Base-by-base conservation (phyloP, 1,140 invertebrate genomes). In the Drosophila baimaii region DNA sequence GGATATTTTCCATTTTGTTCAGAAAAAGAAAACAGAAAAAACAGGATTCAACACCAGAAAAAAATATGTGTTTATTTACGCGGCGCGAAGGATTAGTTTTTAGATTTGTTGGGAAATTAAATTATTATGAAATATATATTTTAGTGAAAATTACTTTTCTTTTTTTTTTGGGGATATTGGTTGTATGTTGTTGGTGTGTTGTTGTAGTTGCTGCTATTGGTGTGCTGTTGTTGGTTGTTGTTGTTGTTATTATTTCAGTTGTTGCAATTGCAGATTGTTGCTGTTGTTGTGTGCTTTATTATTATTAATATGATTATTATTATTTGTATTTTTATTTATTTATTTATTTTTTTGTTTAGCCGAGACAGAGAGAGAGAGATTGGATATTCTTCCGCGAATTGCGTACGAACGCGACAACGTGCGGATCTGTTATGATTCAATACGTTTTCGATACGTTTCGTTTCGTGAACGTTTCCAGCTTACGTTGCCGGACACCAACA, bases 391-490 rank as follows among this genome's bases (percentile, higher is more conserved):
- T 89, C 84, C 84, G 84, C 84, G 85, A 80, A 76, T 81, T 89
- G 85, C 84, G 84, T 89, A 89, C 81, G 85, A 84, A 81, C 84
- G 85, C 84, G 84, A 89, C 84, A 89, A 89, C 84, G 84, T 89
- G 84, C 84, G 81, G 84, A 89, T 89, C 84, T 89, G 84, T 89
- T 89, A 89, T 89, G 84, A 89, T 89, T 89, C 84, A 88, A 88
- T 88, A 88, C 83, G 84, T 80, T 83, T 86, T 89, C 84, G 77
- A 88, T 88, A 89, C 81, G 84, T 89, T 89, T 71, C 77, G 84
- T 89, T 89, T 54, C 51, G 51, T 54, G 51, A 54, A 89, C 81
- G 70, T 89, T 89, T 71, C 81, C n/a, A n/a, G 84, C 83, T 89
- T 71, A 74, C 84, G 79, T 75, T 77, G 78, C 78, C 81, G 81